Evolutionary conservation across 2,888 invertebrate species (phyloP), one percentile per base, ranked within the genome.

Genomic region (Heliconius aoede): DNA sequence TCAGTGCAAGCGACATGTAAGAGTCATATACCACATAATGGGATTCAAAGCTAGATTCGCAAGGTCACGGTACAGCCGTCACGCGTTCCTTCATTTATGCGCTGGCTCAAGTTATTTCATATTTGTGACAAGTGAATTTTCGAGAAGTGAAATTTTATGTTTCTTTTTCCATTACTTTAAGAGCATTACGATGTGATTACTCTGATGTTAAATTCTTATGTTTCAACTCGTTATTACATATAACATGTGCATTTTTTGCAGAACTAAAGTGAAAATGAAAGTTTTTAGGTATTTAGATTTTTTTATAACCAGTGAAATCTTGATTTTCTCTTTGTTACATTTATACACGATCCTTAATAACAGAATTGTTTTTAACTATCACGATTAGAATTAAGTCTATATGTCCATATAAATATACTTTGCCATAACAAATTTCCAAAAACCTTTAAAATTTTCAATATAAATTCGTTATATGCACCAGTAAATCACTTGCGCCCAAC

Each of bases 51-150:
- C 74, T 72, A 30, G 46, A 68, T 76, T 26, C 76, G 80, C 81
- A 81, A 83, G 83, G 83, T 80, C 80, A 80, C 65, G 76, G 80
- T 75, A 76, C 79, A 75, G 76, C 78, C 81, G 81, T 89, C 89
- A 88, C 85, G 87, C 88, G 85, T 89, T 88, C 87, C 84, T 85
- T 84, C 78, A 79, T 82, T 84, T 86, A 79, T 80, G 73, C 72
- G 62, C 64, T 78, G 85, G 85, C 72, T 21, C 67, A 84, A 85
- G 83, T 68, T 15, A 64, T 72, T 76, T 72, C 60, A 81, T 55
- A 65, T 67, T 67, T 82, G 77, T 72, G n/a, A 30, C 68, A 67
- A 68, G 78, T 62, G 32, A 71, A 64, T 69, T 62, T 76, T 28
- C 61, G 73, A 21, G 40, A 36, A 73, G 67, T 62, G 71, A 74